Evolutionary conservation across 2,797 vertebrate genomes (phyloP).

Genomic region (Urophycis tenuis): DNA sequence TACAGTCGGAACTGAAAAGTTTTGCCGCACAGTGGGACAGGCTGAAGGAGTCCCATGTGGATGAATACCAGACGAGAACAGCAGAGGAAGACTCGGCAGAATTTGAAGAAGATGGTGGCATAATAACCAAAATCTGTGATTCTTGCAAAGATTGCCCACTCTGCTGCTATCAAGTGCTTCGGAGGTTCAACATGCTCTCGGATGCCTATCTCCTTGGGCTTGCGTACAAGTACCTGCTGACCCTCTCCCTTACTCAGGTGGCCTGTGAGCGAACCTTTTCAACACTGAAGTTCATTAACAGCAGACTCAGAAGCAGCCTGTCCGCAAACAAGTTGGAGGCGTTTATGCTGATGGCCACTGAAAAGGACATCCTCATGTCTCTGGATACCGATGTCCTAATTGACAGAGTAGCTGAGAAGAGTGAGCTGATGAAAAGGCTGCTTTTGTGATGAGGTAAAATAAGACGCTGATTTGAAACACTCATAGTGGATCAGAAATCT

Average conservation of each 20-base stretch:
- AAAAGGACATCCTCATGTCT: neutral
- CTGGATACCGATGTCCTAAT: neutral
- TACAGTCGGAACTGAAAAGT: slow-evolving; percentile 23
- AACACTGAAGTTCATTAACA: neutral
- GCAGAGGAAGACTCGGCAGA: too few species aligned
- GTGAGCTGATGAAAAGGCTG: too few species aligned
- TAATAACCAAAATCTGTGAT: neutral
- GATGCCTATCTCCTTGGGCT: neutral
- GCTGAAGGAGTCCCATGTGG: slow-evolving; percentile 8
- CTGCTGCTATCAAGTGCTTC: neutral
- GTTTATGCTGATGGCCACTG: neutral
- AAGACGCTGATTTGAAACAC: neutral
- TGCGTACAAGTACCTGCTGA: neutral
- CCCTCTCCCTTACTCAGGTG: neutral
- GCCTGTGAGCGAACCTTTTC: neutral
- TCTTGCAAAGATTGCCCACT: neutral
- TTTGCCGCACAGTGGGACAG: slow-evolving; percentile 18
- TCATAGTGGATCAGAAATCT: too few species aligned
- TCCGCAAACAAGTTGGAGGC: neutral
- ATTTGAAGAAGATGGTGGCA: neutral
- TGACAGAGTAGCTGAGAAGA: neutral
- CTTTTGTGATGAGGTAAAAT: neutral
- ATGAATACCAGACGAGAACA: neutral
- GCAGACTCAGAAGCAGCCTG: neutral
- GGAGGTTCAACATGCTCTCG: neutral